Conservation (phyloP, 2,797 vertebrate species). For the Cyprinodon diabolis region DNA sequence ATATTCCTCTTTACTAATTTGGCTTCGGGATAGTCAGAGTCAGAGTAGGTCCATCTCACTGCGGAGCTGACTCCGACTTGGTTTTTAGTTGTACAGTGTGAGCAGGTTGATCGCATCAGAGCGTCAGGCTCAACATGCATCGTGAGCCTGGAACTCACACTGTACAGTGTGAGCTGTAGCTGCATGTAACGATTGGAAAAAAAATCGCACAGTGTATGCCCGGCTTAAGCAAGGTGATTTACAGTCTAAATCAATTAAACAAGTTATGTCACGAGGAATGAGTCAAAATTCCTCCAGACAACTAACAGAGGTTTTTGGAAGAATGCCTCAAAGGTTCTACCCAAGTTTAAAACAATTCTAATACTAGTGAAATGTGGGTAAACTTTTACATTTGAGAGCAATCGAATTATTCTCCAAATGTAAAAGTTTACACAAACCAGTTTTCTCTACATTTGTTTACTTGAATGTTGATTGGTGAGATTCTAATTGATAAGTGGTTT, state of each 20-base stretch:
- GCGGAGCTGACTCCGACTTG: no score
- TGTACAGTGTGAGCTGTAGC: no score
- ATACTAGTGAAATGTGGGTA: neutral
- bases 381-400: neutral
- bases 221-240: neutral
- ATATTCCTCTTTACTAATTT: no score
- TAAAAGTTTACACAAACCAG: neutral
- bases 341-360: neutral
- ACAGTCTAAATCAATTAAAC: neutral
- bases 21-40: no score
- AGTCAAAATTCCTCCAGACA: neutral
- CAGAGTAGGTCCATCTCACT: no score
- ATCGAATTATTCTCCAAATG: no score
- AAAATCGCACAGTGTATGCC: no score
- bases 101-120: no score
- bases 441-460: neutral
- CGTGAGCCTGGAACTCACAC: no score
- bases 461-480: neutral
- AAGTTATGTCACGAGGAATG: neutral
- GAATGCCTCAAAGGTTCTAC: neutral
- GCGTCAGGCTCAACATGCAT: no score
- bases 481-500: neutral
- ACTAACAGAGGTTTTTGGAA: neutral
- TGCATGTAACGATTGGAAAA: no score
- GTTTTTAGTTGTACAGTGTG: no score